phyloP scores from a whole-genome alignment of 2,113 vertebrate genomes.

The Sigmodon hispidus region DNA sequence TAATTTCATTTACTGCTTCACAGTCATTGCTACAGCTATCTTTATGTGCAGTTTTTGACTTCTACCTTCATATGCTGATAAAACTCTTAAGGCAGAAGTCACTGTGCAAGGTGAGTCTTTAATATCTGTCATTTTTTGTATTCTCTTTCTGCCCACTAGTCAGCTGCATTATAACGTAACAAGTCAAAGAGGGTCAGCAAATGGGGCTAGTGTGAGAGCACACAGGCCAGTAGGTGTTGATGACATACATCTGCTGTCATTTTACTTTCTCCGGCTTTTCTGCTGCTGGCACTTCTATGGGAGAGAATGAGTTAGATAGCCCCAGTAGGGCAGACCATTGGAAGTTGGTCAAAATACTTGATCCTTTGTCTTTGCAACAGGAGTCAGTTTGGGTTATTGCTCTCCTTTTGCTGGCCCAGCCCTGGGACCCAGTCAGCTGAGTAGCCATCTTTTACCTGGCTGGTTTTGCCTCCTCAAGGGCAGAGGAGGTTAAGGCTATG shows the following conservation, averaged over 20 bases:
- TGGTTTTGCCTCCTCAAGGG: slow-evolving; percentile 1
- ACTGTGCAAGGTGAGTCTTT: neutral
- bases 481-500: neutral
- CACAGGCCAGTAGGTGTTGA: neutral
- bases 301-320: neutral
- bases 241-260: neutral
- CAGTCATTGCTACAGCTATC: neutral
- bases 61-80: neutral
- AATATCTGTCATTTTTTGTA: neutral
- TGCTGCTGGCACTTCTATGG: neutral
- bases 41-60: neutral
- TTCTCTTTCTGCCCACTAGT: no score
- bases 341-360: neutral
- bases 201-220: neutral
- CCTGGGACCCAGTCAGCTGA: neutral
- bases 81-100: slow-evolving; percentile 2
- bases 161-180: neutral
- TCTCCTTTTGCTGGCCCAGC: neutral
- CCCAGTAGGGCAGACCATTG: neutral
- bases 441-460: neutral
- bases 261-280: neutral
- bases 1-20: neutral
- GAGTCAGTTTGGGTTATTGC: neutral
- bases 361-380: neutral
- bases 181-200: neutral